These are phyloP conservation scores for Pectinophora gossypiella DNA, from an alignment of 1,140 invertebrate genomes.

Conservation along the genomic window DNA sequence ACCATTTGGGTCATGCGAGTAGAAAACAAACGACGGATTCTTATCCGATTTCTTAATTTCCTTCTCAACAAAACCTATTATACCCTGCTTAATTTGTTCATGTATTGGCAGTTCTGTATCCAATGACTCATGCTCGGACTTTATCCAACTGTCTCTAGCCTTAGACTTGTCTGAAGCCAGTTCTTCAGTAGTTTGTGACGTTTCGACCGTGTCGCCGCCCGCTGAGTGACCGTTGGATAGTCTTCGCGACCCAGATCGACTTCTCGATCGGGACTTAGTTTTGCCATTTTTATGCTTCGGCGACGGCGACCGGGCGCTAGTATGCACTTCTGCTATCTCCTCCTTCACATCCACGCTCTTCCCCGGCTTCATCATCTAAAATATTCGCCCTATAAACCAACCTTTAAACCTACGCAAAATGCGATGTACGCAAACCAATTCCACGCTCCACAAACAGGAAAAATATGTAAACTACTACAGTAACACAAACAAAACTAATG, in stretches of 20 bases:
- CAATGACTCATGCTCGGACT: constrained; percentile 71
- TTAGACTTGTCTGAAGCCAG: constrained; percentile 33
- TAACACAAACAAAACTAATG: neutral
- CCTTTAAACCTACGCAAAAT: neutral
- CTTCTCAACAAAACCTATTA: constrained; percentile 76
- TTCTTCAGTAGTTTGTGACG: neutral
- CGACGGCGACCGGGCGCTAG: constrained; percentile 51
- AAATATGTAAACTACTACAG: neutral
- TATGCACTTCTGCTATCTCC: constrained; percentile 62
- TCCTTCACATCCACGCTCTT: constrained; percentile 56
- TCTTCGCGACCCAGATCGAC: constrained; percentile 52
- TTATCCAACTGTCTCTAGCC: constrained; percentile 61
- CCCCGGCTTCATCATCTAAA: constrained; percentile 55
- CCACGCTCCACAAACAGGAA: neutral
- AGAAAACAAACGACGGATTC: constrained; percentile 68
- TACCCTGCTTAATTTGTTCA: constrained; percentile 77
- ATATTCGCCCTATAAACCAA: neutral
- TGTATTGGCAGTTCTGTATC: constrained; percentile 75
- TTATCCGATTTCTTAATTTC: constrained; percentile 76
- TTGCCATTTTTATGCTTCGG: constrained; percentile 51
- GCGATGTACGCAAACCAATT: neutral
- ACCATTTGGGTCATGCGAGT: constrained; percentile 69
- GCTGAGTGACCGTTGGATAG: constrained; percentile 55
- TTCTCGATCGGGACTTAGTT: constrained; percentile 36
- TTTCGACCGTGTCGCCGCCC: constrained; percentile 23